These are phyloP conservation scores for Borostomias antarcticus DNA, from an alignment of 2,797 vertebrate species.

Conservation along the genomic window DNA sequence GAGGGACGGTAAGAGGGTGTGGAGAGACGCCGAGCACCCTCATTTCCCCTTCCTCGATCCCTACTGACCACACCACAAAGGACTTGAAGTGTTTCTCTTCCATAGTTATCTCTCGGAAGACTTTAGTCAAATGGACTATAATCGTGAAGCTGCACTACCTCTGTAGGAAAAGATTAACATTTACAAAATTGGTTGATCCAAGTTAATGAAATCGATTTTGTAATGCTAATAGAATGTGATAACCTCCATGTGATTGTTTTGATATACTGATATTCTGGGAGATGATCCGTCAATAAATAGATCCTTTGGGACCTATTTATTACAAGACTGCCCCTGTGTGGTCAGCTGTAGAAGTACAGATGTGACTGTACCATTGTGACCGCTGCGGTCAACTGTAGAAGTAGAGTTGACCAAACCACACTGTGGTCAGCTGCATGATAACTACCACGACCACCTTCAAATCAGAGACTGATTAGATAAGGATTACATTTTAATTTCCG, in stretches of 20 bases:
- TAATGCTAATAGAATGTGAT: too few species aligned
- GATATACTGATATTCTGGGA: too few species aligned
- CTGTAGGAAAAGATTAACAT: background rate
- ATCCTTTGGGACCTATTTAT: background rate
- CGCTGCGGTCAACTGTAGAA: too few species aligned
- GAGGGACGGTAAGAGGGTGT: slow-evolving; percentile 66
- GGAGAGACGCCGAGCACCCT: slow-evolving; percentile 75
- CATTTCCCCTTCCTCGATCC: slow-evolving; percentile 75
- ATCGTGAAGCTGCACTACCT: background rate
- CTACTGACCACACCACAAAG: slow-evolving; percentile 50
- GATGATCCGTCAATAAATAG: too few species aligned
- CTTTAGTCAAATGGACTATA: background rate
- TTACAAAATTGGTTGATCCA: background rate
- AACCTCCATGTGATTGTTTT: too few species aligned
- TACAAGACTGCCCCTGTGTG: slow-evolving; percentile 32
- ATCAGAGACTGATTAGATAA: slow-evolving; percentile 4
- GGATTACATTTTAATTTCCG: slow-evolving; percentile 63
- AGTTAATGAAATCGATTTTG: too few species aligned
- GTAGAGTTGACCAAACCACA: too few species aligned
- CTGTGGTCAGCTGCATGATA: too few species aligned
- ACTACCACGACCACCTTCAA: background rate
- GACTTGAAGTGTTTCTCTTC: background rate
- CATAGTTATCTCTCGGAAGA: background rate
- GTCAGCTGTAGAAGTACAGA: background rate
- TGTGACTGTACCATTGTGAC: too few species aligned